Evolutionary conservation across 2,113 vertebrate genomes (phyloP).

Genomic region (Formicarius rufipectus): DNA sequence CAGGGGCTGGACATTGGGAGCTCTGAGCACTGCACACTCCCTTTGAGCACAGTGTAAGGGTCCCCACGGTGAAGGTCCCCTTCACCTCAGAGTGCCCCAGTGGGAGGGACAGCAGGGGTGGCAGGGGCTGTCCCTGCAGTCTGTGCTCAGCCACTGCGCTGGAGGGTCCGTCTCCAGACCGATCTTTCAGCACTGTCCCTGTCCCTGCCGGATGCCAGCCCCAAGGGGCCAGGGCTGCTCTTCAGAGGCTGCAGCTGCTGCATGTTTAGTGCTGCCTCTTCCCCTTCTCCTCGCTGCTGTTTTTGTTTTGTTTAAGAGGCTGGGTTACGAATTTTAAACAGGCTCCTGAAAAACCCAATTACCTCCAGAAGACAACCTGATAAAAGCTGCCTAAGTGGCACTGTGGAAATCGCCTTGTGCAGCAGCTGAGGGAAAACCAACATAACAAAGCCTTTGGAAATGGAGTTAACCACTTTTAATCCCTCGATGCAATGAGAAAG

Average conservation of each 20-base stretch:
- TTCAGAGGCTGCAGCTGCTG: constrained; percentile 16
- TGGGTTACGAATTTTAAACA: constrained; percentile 54
- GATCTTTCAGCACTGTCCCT: background rate
- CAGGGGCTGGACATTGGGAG: background rate
- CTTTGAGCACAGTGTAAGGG: rapidly evolving
- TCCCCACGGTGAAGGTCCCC: background rate
- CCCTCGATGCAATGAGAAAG: constrained; percentile 10
- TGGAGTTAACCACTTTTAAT: constrained; percentile 69
- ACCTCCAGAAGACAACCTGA: constrained; percentile 64
- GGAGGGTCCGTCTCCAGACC: background rate
- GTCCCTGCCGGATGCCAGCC: background rate
- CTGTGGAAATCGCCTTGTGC: constrained; percentile 58
- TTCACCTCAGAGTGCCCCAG: rapidly evolving
- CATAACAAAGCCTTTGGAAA: constrained; percentile 70
- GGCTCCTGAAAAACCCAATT: constrained; percentile 56
- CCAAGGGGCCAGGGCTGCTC: background rate
- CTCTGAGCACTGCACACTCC: rapidly evolving
- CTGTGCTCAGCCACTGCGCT: background rate
- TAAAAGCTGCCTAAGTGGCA: constrained; percentile 61
- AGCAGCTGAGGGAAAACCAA: constrained; percentile 59
- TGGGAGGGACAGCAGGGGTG: background rate
- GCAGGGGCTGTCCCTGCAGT: background rate
- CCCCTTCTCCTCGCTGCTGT: constrained; percentile 26
- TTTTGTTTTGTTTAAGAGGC: constrained; percentile 51
- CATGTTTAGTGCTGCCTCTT: constrained; percentile 22